These are phyloP conservation scores for Albula glossodonta DNA, from an alignment of 2,113 vertebrate genomes.

Conservation along the genomic window DNA sequence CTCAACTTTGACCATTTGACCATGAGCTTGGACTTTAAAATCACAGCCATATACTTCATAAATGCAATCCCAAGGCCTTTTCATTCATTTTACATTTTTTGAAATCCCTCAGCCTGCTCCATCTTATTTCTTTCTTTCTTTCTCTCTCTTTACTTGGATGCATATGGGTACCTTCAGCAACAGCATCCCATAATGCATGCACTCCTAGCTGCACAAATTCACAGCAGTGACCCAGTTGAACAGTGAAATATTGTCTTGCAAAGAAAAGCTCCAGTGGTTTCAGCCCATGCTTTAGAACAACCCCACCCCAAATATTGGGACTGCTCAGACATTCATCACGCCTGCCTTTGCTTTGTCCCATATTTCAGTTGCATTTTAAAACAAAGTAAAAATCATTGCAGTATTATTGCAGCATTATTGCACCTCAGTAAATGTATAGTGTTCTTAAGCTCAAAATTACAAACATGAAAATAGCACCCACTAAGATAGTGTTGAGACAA, in stretches of 20 bases:
- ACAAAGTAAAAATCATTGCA: neutral
- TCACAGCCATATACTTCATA: too few relatives aligned
- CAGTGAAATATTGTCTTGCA: neutral
- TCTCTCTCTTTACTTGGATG: too few relatives aligned
- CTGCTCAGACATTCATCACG: neutral
- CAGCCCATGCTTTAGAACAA: neutral
- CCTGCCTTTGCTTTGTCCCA: neutral
- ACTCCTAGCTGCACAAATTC: too few relatives aligned
- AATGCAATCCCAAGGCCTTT: too few relatives aligned
- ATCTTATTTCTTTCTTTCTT: too few relatives aligned
- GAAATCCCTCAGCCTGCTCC: too few relatives aligned
- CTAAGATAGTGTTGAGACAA: neutral
- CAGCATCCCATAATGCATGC: too few relatives aligned
- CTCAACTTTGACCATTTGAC: too few relatives aligned
- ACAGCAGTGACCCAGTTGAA: too few relatives aligned
- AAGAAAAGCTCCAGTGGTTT: neutral
- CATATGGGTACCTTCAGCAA: too few relatives aligned
- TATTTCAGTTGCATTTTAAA: neutral
- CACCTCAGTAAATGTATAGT: neutral
- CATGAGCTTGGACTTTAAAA: too few relatives aligned
- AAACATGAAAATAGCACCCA: neutral
- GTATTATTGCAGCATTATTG: neutral
- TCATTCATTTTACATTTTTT: too few relatives aligned
- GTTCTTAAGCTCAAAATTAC: neutral
- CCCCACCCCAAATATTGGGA: neutral